Conservation (phyloP, 2,113 vertebrate species). For the Microtus montanus region DNA sequence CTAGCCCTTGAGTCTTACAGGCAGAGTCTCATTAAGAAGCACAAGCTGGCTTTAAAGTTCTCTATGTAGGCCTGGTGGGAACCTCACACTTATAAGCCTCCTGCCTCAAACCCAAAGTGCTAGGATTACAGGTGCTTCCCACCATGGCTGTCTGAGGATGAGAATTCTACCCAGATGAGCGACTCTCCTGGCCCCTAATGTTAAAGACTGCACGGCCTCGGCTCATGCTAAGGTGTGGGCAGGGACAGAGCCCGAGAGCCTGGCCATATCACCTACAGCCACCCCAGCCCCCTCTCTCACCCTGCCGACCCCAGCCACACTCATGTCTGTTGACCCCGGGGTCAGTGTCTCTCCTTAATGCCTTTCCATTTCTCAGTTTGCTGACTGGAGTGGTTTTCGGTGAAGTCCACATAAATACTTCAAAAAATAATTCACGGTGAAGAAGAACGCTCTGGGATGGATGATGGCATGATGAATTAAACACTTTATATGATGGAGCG, state of each 20-base stretch:
- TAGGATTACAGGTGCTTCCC: background rate
- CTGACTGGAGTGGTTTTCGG: slow-evolving; percentile 75
- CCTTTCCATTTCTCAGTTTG: slow-evolving; percentile 76
- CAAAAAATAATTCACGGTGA: slow-evolving; percentile 74
- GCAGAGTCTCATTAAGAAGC: background rate
- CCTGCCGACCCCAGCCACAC: slow-evolving; percentile 57
- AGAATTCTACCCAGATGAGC: no score
- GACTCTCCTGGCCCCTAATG: no score
- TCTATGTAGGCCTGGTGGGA: no score
- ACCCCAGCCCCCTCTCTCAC: background rate
- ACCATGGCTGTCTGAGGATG: rapidly evolving
- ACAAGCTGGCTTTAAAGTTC: background rate
- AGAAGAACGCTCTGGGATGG: slow-evolving; percentile 66
- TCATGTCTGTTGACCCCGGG: slow-evolving; percentile 48
- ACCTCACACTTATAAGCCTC: background rate
- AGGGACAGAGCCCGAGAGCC: background rate
- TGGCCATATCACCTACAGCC: background rate
- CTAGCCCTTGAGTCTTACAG: background rate
- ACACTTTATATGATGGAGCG: slow-evolving; percentile 53
- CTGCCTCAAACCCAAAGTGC: background rate
- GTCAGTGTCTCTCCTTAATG: slow-evolving; percentile 68
- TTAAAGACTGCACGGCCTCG: background rate
- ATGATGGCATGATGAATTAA: slow-evolving; percentile 68
- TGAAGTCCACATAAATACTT: slow-evolving; percentile 78
- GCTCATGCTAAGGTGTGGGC: background rate